Base-by-base conservation (phyloP, 1,140 invertebrate species). In the Brachystomella parvula region DNA sequence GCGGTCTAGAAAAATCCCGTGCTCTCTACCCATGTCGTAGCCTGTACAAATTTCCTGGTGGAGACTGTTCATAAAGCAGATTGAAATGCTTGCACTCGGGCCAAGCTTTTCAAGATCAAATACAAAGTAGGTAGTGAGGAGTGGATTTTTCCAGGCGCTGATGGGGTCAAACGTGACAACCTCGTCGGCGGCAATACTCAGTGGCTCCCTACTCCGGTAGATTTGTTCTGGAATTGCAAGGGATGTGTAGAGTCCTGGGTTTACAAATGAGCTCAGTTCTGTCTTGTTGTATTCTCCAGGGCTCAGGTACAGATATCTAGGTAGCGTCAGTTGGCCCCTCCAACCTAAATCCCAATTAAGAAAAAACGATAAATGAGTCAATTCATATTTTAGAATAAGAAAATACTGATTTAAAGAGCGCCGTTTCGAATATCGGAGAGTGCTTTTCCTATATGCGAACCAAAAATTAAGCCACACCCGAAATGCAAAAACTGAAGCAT, bases 321-420 rank as follows among this genome's bases (percentile, higher is more conserved):
- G 67, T 33, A 71, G 47, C 17, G 70, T 71, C 57, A 69, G 64
- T 47, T 68, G 67, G 49, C 70, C 70, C 15, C 67, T 47, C 60
- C 47, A 71, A n/a, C n/a, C n/a, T n/a, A n/a, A n/a, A n/a, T n/a
- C n/a, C n/a, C n/a, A n/a, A n/a, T n/a, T n/a, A n/a, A n/a, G n/a
- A n/a, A n/a, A n/a, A n/a, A n/a, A n/a, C n/a, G n/a, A n/a, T n/a
- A n/a, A n/a, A n/a, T n/a, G n/a, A n/a, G n/a, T n/a, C n/a, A n/a
- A n/a, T n/a, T n/a, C n/a, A n/a, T n/a, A n/a, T n/a, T n/a, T n/a
- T n/a, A n/a, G n/a, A n/a, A n/a, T n/a, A n/a, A n/a, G n/a, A n/a
- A n/a, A n/a, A n/a, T n/a, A n/a, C n/a, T n/a, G n/a, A n/a, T n/a
- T n/a, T n/a, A n/a, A n/a, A n/a, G n/a, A n/a, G n/a, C n/a, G n/a